Percentiles rank a stretch among this genome's conserved stretches.
Conservation (phyloP, 2,113 vertebrate species). For the Nothocercus nigrocapillus region DNA sequence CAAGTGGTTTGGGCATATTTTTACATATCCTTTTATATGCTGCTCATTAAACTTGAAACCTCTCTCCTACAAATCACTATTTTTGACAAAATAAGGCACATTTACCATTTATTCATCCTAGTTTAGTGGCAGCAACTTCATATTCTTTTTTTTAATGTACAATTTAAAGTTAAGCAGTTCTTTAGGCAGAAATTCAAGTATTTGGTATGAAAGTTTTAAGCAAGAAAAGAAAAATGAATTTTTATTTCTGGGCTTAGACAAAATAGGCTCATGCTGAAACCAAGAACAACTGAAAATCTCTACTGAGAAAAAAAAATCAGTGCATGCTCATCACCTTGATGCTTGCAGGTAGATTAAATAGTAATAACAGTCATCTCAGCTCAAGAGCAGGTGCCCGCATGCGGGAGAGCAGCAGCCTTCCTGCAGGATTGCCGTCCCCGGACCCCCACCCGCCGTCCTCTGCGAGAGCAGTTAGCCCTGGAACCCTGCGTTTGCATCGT, state of each 20-base stretch:
- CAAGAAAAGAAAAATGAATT: background rate
- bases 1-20: background rate
- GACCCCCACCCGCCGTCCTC: background rate
- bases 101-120: background rate
- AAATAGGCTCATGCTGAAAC: background rate
- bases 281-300: background rate
- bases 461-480: slow-evolving; percentile 31
- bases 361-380: background rate
- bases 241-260: background rate
- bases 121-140: background rate
- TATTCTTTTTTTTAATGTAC: background rate
- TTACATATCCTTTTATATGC: background rate
- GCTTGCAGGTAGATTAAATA: background rate
- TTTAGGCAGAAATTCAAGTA: background rate
- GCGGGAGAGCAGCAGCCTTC: background rate
- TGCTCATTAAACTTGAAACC: background rate
- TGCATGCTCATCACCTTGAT: background rate
- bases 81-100: background rate
- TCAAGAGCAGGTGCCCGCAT: background rate
- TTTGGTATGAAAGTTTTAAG: background rate
- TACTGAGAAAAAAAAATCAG: background rate
- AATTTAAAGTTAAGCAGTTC: background rate
- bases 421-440: background rate
- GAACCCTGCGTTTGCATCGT: slow-evolving; percentile 31
- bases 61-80: background rate